Evolutionary conservation across 2,888 invertebrate species (phyloP), one percentile per base, ranked within the genome.

Genomic region (Abrostola triplasia): DNA sequence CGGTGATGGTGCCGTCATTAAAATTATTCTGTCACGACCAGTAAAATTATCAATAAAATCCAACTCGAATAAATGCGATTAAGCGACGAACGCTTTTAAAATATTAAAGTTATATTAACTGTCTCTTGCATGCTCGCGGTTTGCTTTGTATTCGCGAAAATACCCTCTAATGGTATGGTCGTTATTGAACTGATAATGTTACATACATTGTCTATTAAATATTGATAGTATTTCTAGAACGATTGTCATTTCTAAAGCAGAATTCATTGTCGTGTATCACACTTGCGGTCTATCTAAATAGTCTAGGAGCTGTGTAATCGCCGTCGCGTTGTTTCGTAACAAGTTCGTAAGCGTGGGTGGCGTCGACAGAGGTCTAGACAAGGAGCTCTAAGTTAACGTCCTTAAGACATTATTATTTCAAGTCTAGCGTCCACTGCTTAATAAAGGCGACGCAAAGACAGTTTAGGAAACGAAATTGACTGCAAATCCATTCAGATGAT

Each of bases 1-100:
- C 84, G 80, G 85, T 84, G 82, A 83, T 81, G 86, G 81, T 76
- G 85, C 87, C 84, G 88, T 89, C 88, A 90, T 91, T 91, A 89
- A 90, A 91, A 88, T 90, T 88, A 88, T 87, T 80, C 83, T 81
- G 86, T 85, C 86, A 86, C 79, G 69, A 82, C 80, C 83, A 82
- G 87, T 88, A 85, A 86, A 81, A 83, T 84, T 84, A 86, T 87
- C 82, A 86, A 87, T 86, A 82, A 84, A 88, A 84, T 82, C 70
- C 84, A 80, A 76, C 80, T 80, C 72, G 77, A 83, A 84, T 83
- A 81, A 81, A 81, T 70, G 76, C 80, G 81, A 84, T 83, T 84
- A 81, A 70, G 68, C 65, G 59, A 66, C 64, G 76, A 75, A 73
- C 62, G 66, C 76, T 84, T 81, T 81, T 80, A 79, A 77, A 78